Percentiles rank a stretch among this genome's conserved stretches.
phyloP scores from a whole-genome alignment of 2,888 invertebrate species.

The Pemphredon lugubris region DNA sequence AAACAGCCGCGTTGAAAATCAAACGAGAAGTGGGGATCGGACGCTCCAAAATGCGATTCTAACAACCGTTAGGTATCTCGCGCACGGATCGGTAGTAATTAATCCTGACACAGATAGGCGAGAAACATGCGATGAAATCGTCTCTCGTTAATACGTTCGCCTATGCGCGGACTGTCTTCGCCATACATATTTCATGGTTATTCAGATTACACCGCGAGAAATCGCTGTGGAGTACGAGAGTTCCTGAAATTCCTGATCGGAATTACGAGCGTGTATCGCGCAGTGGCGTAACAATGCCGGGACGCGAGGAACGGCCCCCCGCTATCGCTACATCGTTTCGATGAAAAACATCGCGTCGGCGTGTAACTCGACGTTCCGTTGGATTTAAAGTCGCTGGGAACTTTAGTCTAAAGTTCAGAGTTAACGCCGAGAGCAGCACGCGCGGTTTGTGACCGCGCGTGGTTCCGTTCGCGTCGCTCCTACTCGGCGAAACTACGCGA shows the following conservation, averaged over 20 bases:
- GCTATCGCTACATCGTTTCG: not conserved
- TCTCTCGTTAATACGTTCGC: constrained; percentile 60
- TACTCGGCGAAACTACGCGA: constrained; percentile 27
- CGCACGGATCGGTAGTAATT: constrained; percentile 19
- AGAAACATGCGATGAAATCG: constrained; percentile 47
- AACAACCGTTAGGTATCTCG: not conserved
- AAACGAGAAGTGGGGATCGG: too few relatives aligned
- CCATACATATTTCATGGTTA: constrained; percentile 60
- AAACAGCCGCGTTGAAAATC: too few relatives aligned
- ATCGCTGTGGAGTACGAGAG: constrained; percentile 46
- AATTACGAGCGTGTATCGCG: constrained; percentile 52
- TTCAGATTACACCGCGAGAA: constrained; percentile 57
- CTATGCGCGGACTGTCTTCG: constrained; percentile 39
- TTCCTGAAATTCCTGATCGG: constrained; percentile 61
- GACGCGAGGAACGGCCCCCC: not conserved
- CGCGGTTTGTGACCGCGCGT: constrained; percentile 21
- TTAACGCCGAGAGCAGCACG: too few relatives aligned
- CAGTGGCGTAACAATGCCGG: constrained; percentile 48
- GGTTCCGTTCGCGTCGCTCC: constrained; percentile 38
- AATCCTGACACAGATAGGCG: too few relatives aligned
- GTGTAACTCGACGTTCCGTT: too few relatives aligned
- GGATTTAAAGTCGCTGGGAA: too few relatives aligned
- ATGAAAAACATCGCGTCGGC: too few relatives aligned
- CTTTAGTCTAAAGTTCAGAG: too few relatives aligned
- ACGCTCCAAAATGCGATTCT: not conserved